Base-by-base conservation (phyloP, 1,140 invertebrate species). In the Phortica variegata region DNA sequence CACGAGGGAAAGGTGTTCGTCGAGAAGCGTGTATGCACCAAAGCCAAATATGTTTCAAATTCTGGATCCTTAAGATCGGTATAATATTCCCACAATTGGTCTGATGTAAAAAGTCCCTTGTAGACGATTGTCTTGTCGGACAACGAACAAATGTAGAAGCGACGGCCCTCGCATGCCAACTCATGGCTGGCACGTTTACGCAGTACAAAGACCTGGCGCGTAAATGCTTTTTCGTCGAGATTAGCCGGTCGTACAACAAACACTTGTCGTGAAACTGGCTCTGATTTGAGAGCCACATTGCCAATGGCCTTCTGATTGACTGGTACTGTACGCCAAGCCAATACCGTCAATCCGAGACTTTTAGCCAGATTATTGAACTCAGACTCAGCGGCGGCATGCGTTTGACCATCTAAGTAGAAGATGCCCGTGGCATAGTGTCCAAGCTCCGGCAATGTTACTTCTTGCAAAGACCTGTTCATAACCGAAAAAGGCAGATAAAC, bases 1-100 rank as follows among this genome's bases (percentile, higher is more conserved):
- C 97, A 99, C 71, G 90, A 96, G 5, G 97, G 97, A 70, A 98
- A 98, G 15, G 97, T 99, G 78, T 99, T 99, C 37, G 97, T 99
- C 2, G 95, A 98, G 80, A 99, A 99, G 52, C 84, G 82, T 15
- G 95, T 97, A 75, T 99, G 97, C 1, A 99, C 94, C 65, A 99
- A 77, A 17, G 96, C 93, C 63, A 99, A 70, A 74, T 98, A 97
- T 0, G 95, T 96, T 58, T 94, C 88, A 77, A 91, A 99, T 32
- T 88, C 84, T 2, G 91, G 87, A 78, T 95, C 79, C 54, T 61
- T 68, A 17, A 86, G 73, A 66, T 86, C 84, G 43, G 80, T 81
- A 69, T 85, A 86, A 69, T 85, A 85, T 17, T 80, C 78, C 93
- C 94, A 98, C 68, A 99, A 75, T 77, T 99, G 97, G 75, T 91